Evolutionary conservation across 2,113 vertebrate genomes (phyloP).

Genomic region (Eudyptes chrysolophus): DNA sequence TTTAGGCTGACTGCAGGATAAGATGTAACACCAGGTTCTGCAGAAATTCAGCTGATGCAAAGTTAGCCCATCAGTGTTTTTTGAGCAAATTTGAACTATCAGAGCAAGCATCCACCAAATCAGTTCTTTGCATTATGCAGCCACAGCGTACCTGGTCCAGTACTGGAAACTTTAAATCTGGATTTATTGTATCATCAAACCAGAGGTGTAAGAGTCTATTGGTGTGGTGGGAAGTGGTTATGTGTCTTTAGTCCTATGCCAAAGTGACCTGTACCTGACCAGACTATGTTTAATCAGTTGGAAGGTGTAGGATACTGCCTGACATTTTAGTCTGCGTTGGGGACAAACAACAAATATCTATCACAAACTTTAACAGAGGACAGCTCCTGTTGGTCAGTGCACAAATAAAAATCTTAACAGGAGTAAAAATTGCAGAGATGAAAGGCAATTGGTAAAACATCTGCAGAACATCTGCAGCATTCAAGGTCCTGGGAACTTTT

Average conservation of each 20-base stretch:
- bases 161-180: background rate
- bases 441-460: background rate
- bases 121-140: background rate
- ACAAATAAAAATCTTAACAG: background rate
- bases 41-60: background rate
- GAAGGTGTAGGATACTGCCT: background rate
- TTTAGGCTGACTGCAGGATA: background rate
- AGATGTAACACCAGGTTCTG: background rate
- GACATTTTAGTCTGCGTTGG: background rate
- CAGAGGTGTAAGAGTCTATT: background rate
- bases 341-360: background rate
- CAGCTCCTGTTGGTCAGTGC: background rate
- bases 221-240: background rate
- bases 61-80: background rate
- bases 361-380: slow-evolving; percentile 13
- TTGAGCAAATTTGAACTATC: background rate
- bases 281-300: background rate
- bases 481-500: slow-evolving; percentile 8
- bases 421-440: background rate
- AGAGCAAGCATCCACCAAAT: background rate
- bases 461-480: background rate
- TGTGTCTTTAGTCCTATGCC: background rate
- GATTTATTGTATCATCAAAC: background rate
- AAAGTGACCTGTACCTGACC: background rate
- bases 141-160: background rate